Percentiles rank a stretch among this genome's conserved stretches.
Evolutionary conservation across 2,797 vertebrate species (phyloP).

Genomic region (Simalia tracyae): DNA sequence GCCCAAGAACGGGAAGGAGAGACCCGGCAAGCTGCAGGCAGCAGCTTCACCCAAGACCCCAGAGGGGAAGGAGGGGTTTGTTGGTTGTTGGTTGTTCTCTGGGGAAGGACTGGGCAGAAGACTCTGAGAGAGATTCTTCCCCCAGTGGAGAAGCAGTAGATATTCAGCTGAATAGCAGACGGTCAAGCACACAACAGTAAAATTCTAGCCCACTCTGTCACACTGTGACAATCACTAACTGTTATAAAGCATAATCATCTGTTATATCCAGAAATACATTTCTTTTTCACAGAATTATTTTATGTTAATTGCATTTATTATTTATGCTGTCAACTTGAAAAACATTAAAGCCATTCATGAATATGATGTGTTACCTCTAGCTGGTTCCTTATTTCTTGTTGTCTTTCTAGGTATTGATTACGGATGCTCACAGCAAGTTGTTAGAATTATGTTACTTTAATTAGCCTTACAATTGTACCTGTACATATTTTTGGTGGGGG

Average conservation of each 20-base stretch:
- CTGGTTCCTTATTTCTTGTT: neutral
- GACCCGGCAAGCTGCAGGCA: no score
- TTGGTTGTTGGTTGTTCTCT: no score
- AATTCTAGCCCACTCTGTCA: no score
- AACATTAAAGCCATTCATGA: neutral
- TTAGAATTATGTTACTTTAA: neutral
- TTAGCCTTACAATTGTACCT: neutral
- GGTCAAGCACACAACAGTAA: no score
- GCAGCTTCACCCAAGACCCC: no score
- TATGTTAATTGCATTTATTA: neutral
- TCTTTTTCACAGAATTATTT: neutral
- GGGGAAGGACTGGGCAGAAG: no score
- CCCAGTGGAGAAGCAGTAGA: no score
- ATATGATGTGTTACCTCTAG: neutral
- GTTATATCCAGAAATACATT: neutral
- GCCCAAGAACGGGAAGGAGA: no score
- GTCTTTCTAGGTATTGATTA: neutral
- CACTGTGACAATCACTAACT: neutral
- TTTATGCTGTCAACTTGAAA: neutral
- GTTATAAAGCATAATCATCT: neutral
- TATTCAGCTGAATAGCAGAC: no score
- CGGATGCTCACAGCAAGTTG: neutral
- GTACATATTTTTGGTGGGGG: neutral
- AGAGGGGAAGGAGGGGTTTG: no score
- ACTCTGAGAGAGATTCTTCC: no score